Evolutionary conservation across 2,888 invertebrate species (phyloP).

Genomic region (Tachystola acroxantha): DNA sequence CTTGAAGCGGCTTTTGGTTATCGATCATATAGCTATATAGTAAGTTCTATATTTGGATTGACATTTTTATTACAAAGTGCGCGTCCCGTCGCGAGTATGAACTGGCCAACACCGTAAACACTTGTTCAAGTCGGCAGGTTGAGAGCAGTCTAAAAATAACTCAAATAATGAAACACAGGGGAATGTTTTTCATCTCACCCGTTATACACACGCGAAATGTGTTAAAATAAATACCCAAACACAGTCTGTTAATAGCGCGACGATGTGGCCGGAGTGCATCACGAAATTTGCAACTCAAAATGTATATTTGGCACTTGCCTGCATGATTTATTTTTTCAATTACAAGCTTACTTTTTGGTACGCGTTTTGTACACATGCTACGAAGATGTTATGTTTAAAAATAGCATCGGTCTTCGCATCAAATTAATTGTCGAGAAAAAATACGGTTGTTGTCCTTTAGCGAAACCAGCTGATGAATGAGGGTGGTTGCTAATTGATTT

Average conservation of each 20-base stretch:
- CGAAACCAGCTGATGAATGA: conserved; percentile 36
- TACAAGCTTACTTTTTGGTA: conserved; percentile 31
- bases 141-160: conserved; percentile 71
- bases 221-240: conserved; percentile 76
- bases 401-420: conserved; percentile 36
- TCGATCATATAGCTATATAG: too few species aligned
- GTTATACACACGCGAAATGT: conserved; percentile 74
- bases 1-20: too few species aligned
- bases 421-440: conserved; percentile 39
- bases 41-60: too few species aligned
- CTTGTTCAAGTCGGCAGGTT: conserved; percentile 67
- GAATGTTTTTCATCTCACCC: conserved; percentile 76
- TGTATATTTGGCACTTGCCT: conserved; percentile 52
- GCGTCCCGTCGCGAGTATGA: too few species aligned
- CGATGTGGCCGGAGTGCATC: conserved; percentile 64
- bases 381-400: conserved; percentile 48
- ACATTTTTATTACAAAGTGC: too few species aligned
- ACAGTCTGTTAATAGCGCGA: conserved; percentile 69
- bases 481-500: conserved; percentile 49
- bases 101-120: conserved; percentile 65
- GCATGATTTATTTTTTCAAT: conserved; percentile 64
- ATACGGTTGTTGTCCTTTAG: conserved; percentile 16
- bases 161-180: conserved; percentile 75
- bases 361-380: conserved; percentile 45
- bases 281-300: conserved; percentile 54